A percentile compares a stretch with the other conserved stretches of the same genome.
Evolutionary conservation across 1,140 invertebrate genomes (phyloP).

Genomic region (Drusus annulatus): DNA sequence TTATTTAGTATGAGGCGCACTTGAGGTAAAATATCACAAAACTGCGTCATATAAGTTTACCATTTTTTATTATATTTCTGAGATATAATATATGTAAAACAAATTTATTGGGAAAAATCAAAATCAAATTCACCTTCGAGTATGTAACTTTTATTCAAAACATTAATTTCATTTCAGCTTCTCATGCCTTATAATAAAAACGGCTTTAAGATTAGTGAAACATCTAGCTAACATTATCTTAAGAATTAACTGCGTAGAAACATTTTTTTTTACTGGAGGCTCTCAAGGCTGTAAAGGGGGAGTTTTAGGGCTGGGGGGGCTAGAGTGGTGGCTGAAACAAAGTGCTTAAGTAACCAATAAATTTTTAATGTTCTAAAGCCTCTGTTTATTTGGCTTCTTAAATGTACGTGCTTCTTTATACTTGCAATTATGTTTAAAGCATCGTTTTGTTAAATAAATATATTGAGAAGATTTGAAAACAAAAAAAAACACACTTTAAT

Average conservation of each 20-base stretch:
- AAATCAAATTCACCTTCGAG: no score
- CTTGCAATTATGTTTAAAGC: slow-evolving; percentile 1
- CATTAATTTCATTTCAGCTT: no score
- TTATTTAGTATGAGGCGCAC: no score
- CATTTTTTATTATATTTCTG: no score
- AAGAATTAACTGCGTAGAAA: slow-evolving; percentile 10
- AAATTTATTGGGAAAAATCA: no score
- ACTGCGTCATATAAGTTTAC: no score
- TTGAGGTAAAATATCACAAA: no score
- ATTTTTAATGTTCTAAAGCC: slow-evolving; percentile 8
- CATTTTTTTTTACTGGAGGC: background rate
- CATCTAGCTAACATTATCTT: background rate
- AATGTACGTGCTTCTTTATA: background rate
- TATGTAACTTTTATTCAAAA: no score
- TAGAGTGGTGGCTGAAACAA: background rate
- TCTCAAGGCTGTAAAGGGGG: background rate
- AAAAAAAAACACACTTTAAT: no score
- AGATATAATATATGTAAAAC: no score
- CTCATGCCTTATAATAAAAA: background rate
- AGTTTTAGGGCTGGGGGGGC: background rate
- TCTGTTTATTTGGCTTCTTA: background rate
- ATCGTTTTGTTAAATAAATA: background rate
- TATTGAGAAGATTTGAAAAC: no score
- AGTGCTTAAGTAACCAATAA: slow-evolving; percentile 11
- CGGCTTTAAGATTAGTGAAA: slow-evolving; percentile 4